Percentiles rank a stretch among this genome's conserved stretches.
These are phyloP conservation scores for Nyctibius grandis DNA, from an alignment of 2,797 vertebrate species.

Conservation along the genomic window DNA sequence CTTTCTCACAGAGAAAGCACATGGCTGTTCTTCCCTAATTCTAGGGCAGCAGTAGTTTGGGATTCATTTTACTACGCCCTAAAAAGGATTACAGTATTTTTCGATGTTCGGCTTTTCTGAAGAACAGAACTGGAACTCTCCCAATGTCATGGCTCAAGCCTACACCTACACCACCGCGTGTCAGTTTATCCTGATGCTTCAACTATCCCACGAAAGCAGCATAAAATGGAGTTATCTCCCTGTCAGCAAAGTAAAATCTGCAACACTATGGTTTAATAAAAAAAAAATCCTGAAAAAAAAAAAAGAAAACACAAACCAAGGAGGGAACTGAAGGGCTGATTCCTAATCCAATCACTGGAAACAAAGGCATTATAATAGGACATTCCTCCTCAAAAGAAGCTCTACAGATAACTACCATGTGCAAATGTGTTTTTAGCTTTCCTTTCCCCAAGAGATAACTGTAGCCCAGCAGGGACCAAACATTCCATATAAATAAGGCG, in stretches of 20 bases:
- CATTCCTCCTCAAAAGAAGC: constrained; percentile 4
- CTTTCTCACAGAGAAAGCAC: constrained; percentile 69
- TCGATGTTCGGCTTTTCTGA: background rate
- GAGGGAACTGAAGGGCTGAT: background rate
- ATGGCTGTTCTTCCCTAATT: background rate
- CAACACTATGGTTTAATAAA: background rate
- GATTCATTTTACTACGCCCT: background rate
- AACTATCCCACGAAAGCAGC: background rate
- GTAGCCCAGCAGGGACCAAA: constrained; percentile 40
- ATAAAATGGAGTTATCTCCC: constrained; percentile 6
- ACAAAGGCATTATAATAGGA: background rate
- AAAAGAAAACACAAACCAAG: background rate
- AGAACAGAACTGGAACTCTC: background rate
- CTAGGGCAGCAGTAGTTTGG: background rate
- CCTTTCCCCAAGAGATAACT: constrained; percentile 25
- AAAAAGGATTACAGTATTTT: background rate
- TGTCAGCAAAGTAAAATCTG: constrained; percentile 22
- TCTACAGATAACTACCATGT: background rate
- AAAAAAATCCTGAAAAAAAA: background rate
- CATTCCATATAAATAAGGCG: constrained; percentile 83
- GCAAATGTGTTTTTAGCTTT: constrained; percentile 41
- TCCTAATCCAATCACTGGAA: background rate
- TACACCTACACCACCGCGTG: background rate
- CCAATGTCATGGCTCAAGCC: background rate
- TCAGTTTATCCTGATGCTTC: background rate